A percentile compares a stretch with the other conserved stretches of the same genome.
Conservation (phyloP, 2,888 invertebrate species). For the Tuberolachnus salignus region DNA sequence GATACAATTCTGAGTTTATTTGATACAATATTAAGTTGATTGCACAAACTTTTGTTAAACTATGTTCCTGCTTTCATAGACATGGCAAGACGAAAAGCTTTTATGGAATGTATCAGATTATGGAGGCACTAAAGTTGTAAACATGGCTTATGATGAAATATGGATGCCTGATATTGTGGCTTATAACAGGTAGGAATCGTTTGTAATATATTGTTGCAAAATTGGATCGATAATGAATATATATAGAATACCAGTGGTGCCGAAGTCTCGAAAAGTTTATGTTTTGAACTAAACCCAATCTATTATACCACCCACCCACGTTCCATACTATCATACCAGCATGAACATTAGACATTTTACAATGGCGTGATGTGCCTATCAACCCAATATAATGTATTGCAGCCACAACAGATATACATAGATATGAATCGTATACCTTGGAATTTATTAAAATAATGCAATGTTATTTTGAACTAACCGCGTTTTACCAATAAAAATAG, state of each 20-base stretch:
- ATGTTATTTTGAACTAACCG: neutral
- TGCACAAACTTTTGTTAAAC: slow-evolving; percentile 15
- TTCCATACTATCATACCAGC: too few species aligned
- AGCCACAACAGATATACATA: too few species aligned
- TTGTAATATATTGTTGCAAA: slow-evolving; percentile 21
- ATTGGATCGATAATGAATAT: neutral
- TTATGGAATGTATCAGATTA: slow-evolving; percentile 74
- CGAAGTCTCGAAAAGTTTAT: neutral
- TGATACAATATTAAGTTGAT: neutral
- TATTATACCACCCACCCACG: too few species aligned
- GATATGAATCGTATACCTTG: too few species aligned
- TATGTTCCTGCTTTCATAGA: slow-evolving; percentile 64
- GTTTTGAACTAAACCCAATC: too few species aligned
- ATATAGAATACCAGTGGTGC: neutral
- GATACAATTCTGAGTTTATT: neutral
- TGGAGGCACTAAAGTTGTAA: slow-evolving; percentile 68
- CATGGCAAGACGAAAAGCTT: slow-evolving; percentile 78
- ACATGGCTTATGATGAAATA: slow-evolving; percentile 73
- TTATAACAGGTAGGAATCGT: slow-evolving; percentile 68
- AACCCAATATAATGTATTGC: too few species aligned
- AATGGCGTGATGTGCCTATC: too few species aligned
- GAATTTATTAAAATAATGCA: neutral
- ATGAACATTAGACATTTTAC: too few species aligned
- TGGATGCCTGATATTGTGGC: slow-evolving; percentile 80
- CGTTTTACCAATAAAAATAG: neutral